phyloP scores from a whole-genome alignment of 2,113 vertebrate species.

The Spilogale gracilis region DNA sequence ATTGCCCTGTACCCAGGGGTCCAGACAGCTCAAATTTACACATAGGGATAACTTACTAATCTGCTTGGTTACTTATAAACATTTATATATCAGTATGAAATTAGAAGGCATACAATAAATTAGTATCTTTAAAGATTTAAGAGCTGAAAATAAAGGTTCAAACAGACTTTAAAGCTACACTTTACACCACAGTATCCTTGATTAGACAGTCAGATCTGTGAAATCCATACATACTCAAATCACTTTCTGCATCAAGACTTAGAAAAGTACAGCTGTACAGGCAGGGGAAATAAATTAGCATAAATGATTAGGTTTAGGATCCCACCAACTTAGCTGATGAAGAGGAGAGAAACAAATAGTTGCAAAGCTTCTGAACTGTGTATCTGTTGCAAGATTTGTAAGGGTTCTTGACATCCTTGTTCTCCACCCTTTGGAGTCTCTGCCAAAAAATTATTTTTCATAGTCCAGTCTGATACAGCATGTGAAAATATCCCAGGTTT shows the following conservation, averaged over 20 bases:
- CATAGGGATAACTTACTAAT: background rate
- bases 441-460: background rate
- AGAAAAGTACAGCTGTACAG: background rate
- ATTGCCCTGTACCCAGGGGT: background rate
- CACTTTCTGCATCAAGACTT: background rate
- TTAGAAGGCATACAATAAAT: conserved; percentile 20
- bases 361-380: background rate
- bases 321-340: background rate
- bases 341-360: background rate
- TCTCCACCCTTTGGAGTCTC: background rate
- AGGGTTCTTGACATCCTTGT: background rate
- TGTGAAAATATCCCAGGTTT: background rate
- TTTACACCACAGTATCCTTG: background rate
- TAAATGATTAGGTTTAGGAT: conserved; percentile 6
- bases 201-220: conserved; percentile 7
- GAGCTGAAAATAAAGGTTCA: background rate
- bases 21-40: background rate
- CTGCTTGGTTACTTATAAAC: background rate
- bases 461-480: background rate
- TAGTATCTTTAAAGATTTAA: conserved; percentile 23
- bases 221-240: background rate
- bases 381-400: conserved; percentile 5
- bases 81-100: background rate
- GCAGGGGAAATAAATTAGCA: background rate
- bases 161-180: background rate